Evolutionary conservation across 2,797 vertebrate genomes (phyloP), one percentile per base, ranked within the genome.

Genomic region (Buphagus erythrorhynchus): DNA sequence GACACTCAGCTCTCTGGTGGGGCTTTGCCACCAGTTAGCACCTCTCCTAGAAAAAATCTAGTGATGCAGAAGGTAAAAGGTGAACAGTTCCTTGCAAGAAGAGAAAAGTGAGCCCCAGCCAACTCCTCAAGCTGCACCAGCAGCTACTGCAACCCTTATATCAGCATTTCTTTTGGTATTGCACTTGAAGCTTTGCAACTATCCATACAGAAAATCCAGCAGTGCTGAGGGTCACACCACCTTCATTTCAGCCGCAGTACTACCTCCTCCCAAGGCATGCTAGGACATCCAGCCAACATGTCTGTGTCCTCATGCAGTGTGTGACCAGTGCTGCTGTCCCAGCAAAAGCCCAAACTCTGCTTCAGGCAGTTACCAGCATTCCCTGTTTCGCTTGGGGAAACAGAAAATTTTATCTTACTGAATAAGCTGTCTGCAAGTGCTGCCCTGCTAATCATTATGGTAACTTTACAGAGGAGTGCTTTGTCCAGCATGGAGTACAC

Each of bases 1-100:
- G 66, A n/a, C 13, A 5, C 18, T 76, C 0, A 0, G 6, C 13
- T 31, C 45, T 71, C 42, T 16, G 11, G n/a, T 0, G 8, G 19
- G 21, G 21, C n/a, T 88, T 86, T 26, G 18, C 6, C 42, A 52
- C 3, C 3, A 25, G 16, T n/a, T 40, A 52, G 28, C 8, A 62
- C 5, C 18, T 42, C 33, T 52, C 42, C 48, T 31, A 57, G 45
- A 72, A 93, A 65, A 61, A 69, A 42, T 3, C 3, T 6, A 16
- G 17, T 17, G 31, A 84, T 10, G 18, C 0, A 58, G 57, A 77
- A 77, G 12, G 33, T 6, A 43, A 80, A 92, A 85, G 6, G 35
- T 15, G 5, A 3, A 12, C 46, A 79, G 65, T 6, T 67, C 12
- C n/a, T 58, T 28, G 33, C 25, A 48, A 29, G 21, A 61, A 83